These are phyloP conservation scores for Drosophila gunungcola DNA, from an alignment of 1,140 invertebrate genomes.

Conservation along the genomic window DNA sequence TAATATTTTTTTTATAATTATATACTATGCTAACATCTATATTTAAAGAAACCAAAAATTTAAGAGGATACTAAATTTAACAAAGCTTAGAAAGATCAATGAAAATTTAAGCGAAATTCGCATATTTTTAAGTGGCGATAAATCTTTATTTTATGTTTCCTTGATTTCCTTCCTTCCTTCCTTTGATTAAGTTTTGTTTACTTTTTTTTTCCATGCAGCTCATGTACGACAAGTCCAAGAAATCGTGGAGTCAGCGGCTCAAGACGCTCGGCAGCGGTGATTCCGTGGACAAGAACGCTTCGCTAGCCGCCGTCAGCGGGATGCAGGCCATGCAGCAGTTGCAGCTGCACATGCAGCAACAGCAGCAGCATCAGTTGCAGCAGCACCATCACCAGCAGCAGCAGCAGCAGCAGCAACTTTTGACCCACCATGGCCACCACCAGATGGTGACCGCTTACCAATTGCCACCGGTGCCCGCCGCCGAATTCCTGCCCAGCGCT, in stretches of 20 bases:
- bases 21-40: no score
- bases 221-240: conserved; percentile 85
- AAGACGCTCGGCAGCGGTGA: conserved; percentile 83
- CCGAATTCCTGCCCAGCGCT: conserved; percentile 85
- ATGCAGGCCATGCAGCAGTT: conserved; percentile 73
- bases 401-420: conserved; percentile 61
- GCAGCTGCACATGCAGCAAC: conserved; percentile 68
- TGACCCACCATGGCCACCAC: conserved; percentile 51
- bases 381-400: conserved; percentile 50
- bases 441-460: conserved; percentile 61
- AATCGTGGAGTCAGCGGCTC: conserved; percentile 85
- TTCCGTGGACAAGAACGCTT: conserved; percentile 60
- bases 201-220: conserved; percentile 49
- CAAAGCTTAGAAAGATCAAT: no score
- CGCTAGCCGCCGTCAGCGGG: conserved; percentile 60
- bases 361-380: conserved; percentile 47
- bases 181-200: neutral
- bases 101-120: no score
- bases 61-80: no score
- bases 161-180: no score
- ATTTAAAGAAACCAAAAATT: no score
- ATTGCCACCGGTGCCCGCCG: conserved; percentile 56
- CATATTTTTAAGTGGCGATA: no score
- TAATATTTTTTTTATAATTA: no score
- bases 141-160: no score